Conservation (phyloP, 2,888 invertebrate genomes). For the Terebella lapidaria region DNA sequence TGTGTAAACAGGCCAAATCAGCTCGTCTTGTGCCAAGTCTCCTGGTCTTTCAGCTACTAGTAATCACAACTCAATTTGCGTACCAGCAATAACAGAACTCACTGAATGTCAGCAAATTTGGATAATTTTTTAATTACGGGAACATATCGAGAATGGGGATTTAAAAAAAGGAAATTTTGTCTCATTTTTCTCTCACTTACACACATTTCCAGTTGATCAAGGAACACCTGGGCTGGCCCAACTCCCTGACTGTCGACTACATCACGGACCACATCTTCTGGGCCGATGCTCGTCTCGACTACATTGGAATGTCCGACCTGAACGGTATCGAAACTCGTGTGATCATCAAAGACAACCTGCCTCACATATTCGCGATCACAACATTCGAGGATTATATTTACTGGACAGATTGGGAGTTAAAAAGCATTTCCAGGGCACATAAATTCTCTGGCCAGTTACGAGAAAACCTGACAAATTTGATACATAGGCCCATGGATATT, state of each 20-base stretch:
- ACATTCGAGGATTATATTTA: slow-evolving; percentile 77
- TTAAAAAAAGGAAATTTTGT: no score
- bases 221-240: slow-evolving; percentile 78
- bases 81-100: no score
- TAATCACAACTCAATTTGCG: no score
- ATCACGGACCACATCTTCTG: slow-evolving; percentile 92
- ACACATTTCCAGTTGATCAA: slow-evolving; percentile 5
- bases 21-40: no score
- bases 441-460: slow-evolving; percentile 73
- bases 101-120: no score
- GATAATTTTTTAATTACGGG: no score
- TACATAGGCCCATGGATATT: slow-evolving; percentile 84
- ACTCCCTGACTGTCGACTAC: slow-evolving; percentile 93
- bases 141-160: no score
- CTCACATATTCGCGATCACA: slow-evolving; percentile 59
- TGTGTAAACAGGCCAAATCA: no score
- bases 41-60: no score
- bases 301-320: slow-evolving; percentile 85
- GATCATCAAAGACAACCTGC: slow-evolving; percentile 65
- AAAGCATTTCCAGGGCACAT: slow-evolving; percentile 83
- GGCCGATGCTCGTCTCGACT: slow-evolving; percentile 97
- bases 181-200: no score
- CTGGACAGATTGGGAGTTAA: slow-evolving; percentile 98
- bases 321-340: slow-evolving; percentile 74
- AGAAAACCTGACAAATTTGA: slow-evolving; percentile 31